Evolutionary conservation across 2,113 vertebrate species (phyloP).

Genomic region (Carassius gibelio): DNA sequence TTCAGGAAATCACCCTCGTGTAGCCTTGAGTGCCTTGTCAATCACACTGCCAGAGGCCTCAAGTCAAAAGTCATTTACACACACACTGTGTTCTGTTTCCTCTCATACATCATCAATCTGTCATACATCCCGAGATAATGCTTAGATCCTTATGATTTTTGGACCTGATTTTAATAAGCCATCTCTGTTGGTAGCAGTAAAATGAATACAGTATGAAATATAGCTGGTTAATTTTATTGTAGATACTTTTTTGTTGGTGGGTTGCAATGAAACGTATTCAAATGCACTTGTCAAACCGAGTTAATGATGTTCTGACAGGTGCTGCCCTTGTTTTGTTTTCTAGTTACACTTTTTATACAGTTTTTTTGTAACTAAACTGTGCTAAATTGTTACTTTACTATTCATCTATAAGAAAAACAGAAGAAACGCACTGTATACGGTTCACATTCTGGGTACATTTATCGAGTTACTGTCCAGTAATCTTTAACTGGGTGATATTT

Average conservation of each 20-base stretch:
- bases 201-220: background rate
- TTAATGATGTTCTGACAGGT: background rate
- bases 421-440: too few species aligned
- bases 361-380: background rate
- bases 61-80: background rate
- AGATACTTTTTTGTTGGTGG: background rate
- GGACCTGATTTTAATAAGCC: background rate
- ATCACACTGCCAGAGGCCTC: background rate
- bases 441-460: too few species aligned
- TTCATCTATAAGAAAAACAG: background rate
- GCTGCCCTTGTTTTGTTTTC: background rate
- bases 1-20: background rate
- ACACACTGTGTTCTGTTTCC: background rate
- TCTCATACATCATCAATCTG: background rate
- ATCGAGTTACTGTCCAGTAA: too few species aligned
- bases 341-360: background rate
- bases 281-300: background rate
- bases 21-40: constrained; percentile 12
- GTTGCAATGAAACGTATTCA: background rate
- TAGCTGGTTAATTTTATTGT: background rate
- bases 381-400: background rate
- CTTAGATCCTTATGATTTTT: background rate
- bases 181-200: background rate
- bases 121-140: background rate
- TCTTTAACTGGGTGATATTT: too few species aligned